phyloP scores from a whole-genome alignment of 2,888 invertebrate genomes.

The Trilocha varians region DNA sequence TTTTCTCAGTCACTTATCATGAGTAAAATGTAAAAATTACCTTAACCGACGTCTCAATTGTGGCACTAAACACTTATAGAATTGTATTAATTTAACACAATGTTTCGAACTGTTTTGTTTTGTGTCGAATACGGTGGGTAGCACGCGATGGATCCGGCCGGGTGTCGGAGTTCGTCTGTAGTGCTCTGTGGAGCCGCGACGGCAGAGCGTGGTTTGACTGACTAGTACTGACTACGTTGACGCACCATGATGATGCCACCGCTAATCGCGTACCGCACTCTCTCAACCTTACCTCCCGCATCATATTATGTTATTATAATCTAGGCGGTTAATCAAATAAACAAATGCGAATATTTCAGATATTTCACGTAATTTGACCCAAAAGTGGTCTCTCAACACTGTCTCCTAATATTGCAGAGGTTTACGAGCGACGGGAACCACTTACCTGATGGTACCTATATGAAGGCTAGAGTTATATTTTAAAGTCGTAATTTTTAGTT shows the following conservation, averaged over 20 bases:
- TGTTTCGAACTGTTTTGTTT: not conserved
- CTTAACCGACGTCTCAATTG: not conserved
- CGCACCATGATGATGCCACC: conserved; percentile 24
- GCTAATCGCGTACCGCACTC: conserved; percentile 15
- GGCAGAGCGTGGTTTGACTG: not conserved
- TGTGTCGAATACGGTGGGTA: conserved; percentile 7
- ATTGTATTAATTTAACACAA: conserved; percentile 3
- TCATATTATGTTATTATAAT: not conserved
- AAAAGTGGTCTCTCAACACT: too few relatives aligned
- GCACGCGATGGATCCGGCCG: conserved; percentile 24
- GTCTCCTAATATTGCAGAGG: too few relatives aligned
- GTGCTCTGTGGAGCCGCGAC: conserved; percentile 3
- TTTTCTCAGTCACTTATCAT: not conserved
- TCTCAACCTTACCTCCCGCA: conserved; percentile 4
- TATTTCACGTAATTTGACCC: too few relatives aligned
- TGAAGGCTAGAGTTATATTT: too few relatives aligned
- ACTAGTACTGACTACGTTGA: conserved; percentile 11
- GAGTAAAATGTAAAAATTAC: conserved; percentile 7
- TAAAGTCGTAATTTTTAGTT: too few relatives aligned
- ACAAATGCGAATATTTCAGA: too few relatives aligned
- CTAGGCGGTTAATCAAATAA: too few relatives aligned
- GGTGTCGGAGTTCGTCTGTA: conserved; percentile 25
- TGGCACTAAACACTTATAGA: conserved; percentile 2
- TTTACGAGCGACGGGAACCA: too few relatives aligned
- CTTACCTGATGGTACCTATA: too few relatives aligned